Evolutionary conservation across 2,113 vertebrate genomes (phyloP), one percentile per base, ranked within the genome.

Genomic region (Lycaon pictus): DNA sequence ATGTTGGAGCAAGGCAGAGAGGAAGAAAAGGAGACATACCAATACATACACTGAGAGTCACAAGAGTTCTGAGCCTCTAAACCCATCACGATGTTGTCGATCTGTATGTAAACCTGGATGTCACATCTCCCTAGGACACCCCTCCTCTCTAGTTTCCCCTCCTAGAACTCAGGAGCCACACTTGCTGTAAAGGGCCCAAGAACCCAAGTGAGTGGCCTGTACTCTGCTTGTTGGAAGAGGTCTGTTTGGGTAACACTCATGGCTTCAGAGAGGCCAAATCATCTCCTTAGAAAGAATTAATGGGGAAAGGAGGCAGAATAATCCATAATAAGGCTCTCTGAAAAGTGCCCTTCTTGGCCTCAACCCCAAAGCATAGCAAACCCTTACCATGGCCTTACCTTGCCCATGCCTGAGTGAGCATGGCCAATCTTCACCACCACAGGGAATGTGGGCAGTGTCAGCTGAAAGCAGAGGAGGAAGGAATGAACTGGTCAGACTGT

Each of bases 351-450:
- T 77, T 37, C 72, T 69, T 25, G n/a, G 35, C 29, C n/a, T 93
- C 37, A 65, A 48, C 72, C 88, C 25, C 11, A 22, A 60, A 53
- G 27, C 27, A 13, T 48, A n/a, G 19, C 4, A 43, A 12, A 80
- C 58, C 74, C 17, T 35, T 69, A 69, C 67, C n/a, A 69, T 48
- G 77, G 37, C 94, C 98, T 98, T 99, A 99, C 99, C 99, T 99
- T 99, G 98, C 99, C 99, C 99, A 99, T 99, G 98, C 99, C 99
- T 13, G 99, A 99, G 98, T 99, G 99, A 97, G 99, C 99, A 13
- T 99, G 99, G 98, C 99, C 99, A 2, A 99, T 99, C 99, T 99
- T 99, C 98, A 99, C 99, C 93, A 99, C 99, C 6, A 99, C 99
- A 4, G 99, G 99, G 96, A 99, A 99, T 0, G 99, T 99, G 67